phyloP scores from a whole-genome alignment of 2,797 vertebrate species.

The Poeciliopsis turneri region DNA sequence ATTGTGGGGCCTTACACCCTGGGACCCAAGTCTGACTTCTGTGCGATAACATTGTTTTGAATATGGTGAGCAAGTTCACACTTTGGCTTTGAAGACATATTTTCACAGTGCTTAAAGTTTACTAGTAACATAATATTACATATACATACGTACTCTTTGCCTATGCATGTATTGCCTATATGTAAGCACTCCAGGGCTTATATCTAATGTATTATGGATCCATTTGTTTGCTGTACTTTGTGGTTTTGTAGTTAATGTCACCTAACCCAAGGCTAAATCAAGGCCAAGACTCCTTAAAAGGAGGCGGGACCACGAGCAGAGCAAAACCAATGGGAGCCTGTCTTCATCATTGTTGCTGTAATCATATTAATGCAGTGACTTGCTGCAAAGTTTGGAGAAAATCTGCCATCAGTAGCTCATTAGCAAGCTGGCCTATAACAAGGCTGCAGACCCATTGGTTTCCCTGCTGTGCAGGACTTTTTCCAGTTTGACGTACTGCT shows the following conservation, averaged over 20 bases:
- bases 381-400: not conserved
- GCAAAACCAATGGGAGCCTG: not conserved
- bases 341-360: not conserved
- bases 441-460: not conserved
- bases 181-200: not conserved
- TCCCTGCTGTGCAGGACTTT: not conserved
- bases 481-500: not conserved
- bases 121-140: not conserved
- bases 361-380: not conserved
- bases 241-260: not conserved
- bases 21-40: not conserved
- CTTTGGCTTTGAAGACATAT: not conserved
- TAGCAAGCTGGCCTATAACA: not conserved
- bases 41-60: constrained; percentile 3
- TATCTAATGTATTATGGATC: too few relatives aligned
- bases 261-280: not conserved
- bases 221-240: not conserved
- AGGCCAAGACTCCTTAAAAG: not conserved
- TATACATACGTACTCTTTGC: not conserved
- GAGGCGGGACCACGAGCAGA: not conserved
- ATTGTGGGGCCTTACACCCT: not conserved
- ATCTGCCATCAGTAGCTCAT: not conserved
- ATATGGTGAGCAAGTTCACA: not conserved
- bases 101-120: not conserved
- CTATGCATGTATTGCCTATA: not conserved